phyloP scores from a whole-genome alignment of 1,140 invertebrate species.

The Megalopta genalis region DNA sequence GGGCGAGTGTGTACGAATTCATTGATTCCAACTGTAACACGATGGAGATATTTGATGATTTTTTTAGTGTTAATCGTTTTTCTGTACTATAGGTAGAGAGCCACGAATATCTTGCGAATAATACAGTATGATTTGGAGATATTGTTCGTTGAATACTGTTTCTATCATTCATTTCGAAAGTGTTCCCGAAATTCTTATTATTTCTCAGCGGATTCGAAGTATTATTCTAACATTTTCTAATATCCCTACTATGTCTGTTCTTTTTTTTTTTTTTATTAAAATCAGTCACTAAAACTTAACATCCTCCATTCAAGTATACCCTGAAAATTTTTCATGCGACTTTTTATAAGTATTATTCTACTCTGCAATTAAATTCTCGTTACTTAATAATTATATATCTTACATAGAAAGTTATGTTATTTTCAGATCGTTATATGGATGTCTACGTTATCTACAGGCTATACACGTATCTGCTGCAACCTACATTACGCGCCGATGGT shows the following conservation, averaged over 20 bases:
- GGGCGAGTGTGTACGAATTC: neutral
- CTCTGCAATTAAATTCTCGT: too few species aligned
- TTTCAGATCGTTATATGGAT: too few species aligned
- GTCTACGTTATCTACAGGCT: too few species aligned
- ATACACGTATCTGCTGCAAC: too few species aligned
- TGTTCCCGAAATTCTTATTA: neutral
- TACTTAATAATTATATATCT: too few species aligned
- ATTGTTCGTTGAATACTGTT: conserved; percentile 59
- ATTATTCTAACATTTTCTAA: neutral
- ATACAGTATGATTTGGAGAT: conserved; percentile 62
- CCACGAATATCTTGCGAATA: conserved; percentile 66
- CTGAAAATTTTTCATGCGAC: too few species aligned
- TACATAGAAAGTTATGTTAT: too few species aligned
- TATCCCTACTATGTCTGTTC: too few species aligned
- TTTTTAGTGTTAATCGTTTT: conserved; percentile 74
- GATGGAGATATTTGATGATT: conserved; percentile 67
- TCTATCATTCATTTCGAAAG: conserved; percentile 23
- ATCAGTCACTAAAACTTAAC: neutral
- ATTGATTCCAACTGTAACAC: conserved; percentile 3
- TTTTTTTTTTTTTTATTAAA: neutral
- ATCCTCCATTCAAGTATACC: too few species aligned
- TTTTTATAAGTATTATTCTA: too few species aligned
- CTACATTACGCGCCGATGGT: too few species aligned
- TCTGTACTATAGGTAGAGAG: conserved; percentile 67
- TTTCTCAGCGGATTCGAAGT: neutral